Evolutionary conservation across 2,888 invertebrate genomes (phyloP).

Genomic region (Ligdia adustata): DNA sequence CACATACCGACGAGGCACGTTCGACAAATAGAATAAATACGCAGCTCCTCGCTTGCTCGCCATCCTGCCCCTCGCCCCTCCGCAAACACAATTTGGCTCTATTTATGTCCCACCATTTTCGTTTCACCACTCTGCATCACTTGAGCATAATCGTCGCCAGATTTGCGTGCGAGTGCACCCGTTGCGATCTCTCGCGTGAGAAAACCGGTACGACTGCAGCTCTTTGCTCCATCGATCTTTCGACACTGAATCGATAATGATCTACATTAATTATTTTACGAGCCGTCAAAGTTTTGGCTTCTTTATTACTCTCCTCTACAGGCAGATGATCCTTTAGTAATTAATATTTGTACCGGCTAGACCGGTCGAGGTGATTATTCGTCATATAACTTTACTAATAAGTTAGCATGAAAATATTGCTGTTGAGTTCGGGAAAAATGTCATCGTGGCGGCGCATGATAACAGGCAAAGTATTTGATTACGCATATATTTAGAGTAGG

Average conservation of each 20-base stretch:
- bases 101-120: conserved; percentile 59
- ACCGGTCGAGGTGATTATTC: too few relatives aligned
- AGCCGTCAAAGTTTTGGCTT: conserved; percentile 44
- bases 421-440: neutral
- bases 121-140: conserved; percentile 41
- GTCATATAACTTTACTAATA: too few relatives aligned
- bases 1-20: conserved; percentile 74
- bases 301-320: conserved; percentile 38
- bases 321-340: conserved; percentile 24
- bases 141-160: conserved; percentile 45
- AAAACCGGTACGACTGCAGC: conserved; percentile 50
- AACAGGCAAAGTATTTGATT: conserved; percentile 51
- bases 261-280: conserved; percentile 53
- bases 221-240: conserved; percentile 51
- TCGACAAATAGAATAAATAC: conserved; percentile 81
- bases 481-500: conserved; percentile 63
- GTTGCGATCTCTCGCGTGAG: conserved; percentile 47
- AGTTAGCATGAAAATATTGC: too few relatives aligned
- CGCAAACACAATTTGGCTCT: conserved; percentile 76
- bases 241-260: conserved; percentile 53
- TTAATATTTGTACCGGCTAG: too few relatives aligned
- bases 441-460: conserved; percentile 48
- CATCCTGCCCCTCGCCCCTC: conserved; percentile 53
- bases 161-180: conserved; percentile 42
- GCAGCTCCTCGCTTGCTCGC: conserved; percentile 56